Conservation (phyloP, 2,113 vertebrate genomes). For the Cebus imitator region DNA sequence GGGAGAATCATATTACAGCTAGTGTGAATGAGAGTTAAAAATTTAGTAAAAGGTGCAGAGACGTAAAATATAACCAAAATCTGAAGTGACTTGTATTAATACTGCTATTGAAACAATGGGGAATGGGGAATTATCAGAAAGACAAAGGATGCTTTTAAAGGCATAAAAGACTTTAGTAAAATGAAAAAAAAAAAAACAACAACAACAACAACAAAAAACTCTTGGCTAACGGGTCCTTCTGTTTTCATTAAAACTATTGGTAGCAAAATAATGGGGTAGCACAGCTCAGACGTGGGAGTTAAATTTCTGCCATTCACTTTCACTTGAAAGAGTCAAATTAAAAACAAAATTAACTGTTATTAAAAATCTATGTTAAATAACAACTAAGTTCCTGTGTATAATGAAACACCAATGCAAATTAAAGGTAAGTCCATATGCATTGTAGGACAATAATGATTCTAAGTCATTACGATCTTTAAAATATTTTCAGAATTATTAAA, state of each 20-base stretch:
- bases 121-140: not conserved
- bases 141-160: not conserved
- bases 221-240: not conserved
- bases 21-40: not conserved
- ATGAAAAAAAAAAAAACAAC: not conserved
- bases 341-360: conserved; percentile 26
- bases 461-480: not conserved
- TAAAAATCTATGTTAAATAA: conserved; percentile 13
- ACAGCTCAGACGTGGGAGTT: not conserved
- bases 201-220: not conserved
- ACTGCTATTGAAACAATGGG: not conserved
- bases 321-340: conserved; percentile 5
- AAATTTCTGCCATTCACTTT: not conserved
- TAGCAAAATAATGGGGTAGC: not conserved
- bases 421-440: not conserved
- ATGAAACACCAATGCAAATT: not conserved
- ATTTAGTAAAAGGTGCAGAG: not conserved
- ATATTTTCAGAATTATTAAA: not conserved
- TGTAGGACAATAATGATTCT: not conserved
- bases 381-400: not conserved
- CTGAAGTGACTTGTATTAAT: not conserved
- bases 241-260: not conserved
- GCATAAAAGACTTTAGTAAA: not conserved
- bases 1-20: not conserved
- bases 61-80: not conserved